Conservation (phyloP, 2,888 invertebrate genomes). For the Drosophila glabriapex region DNA sequence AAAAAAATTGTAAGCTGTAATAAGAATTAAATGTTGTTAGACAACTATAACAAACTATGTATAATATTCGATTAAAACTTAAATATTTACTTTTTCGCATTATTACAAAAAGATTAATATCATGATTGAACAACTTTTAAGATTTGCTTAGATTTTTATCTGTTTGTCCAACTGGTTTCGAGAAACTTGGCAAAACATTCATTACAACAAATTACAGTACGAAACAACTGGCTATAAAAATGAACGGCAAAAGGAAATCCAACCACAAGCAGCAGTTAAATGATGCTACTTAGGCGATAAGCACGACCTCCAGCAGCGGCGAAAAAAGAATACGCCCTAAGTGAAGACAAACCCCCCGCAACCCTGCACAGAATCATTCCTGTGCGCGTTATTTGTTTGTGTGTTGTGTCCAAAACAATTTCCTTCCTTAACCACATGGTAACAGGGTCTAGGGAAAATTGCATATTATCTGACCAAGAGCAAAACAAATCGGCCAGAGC, state of each 20-base stretch:
- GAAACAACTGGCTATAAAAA: constrained; percentile 42
- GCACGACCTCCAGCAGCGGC: constrained; percentile 51
- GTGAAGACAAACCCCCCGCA: constrained; percentile 23
- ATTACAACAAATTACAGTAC: constrained; percentile 66
- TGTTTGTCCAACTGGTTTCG: constrained; percentile 21
- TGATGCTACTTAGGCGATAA: constrained; percentile 78
- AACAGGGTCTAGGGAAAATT: constrained; percentile 68
- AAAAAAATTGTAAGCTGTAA: neutral
- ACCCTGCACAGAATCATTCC: constrained; percentile 19
- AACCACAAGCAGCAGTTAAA: constrained; percentile 76
- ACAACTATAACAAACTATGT: neutral
- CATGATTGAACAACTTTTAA: constrained; percentile 10
- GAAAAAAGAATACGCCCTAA: constrained; percentile 19
- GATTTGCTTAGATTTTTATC: constrained; percentile 42
- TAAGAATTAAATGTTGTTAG: neutral
- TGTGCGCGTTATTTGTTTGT: constrained; percentile 65
- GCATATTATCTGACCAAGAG: constrained; percentile 73
- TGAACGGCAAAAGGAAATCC: constrained; percentile 43
- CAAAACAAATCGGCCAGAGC: constrained; percentile 58
- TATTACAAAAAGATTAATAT: constrained; percentile 4
- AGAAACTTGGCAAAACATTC: constrained; percentile 54
- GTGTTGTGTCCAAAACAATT: constrained; percentile 83
- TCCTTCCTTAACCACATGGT: constrained; percentile 85
- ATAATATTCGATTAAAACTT: neutral
- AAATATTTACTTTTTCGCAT: neutral